Evolutionary conservation across 2,888 invertebrate genomes (phyloP).

Genomic region (Cybosia mesomella): DNA sequence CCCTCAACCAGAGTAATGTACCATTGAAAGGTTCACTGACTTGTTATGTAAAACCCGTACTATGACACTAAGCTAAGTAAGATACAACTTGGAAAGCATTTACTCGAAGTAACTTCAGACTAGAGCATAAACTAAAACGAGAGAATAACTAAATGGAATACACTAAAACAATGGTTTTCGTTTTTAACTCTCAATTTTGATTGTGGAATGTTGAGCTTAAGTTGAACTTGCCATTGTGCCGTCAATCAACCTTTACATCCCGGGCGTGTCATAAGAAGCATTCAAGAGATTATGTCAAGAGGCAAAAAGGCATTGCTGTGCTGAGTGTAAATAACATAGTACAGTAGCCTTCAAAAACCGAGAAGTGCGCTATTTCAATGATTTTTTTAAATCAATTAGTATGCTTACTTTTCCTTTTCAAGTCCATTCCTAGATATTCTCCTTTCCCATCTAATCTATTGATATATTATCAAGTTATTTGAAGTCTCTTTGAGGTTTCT

Average conservation of each 20-base stretch:
- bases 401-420: too few species aligned
- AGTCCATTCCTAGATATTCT: too few species aligned
- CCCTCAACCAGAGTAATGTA: constrained; percentile 59
- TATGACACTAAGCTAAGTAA: constrained; percentile 34
- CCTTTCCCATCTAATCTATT: too few species aligned
- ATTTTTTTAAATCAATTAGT: too few species aligned
- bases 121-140: constrained; percentile 1
- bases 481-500: too few species aligned
- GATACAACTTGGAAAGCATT: constrained; percentile 25
- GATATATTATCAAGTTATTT: too few species aligned
- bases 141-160: background rate
- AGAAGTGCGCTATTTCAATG: background rate
- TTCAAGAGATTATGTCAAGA: constrained; percentile 18
- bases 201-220: constrained; percentile 2
- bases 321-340: constrained; percentile 7
- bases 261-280: constrained; percentile 16
- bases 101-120: constrained; percentile 20
- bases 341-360: background rate
- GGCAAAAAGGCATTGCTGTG: constrained; percentile 14
- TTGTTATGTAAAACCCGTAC: constrained; percentile 38
- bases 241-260: constrained; percentile 17
- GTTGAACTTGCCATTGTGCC: background rate
- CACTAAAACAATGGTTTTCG: background rate
- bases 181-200: constrained; percentile 14
- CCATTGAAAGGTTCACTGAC: constrained; percentile 55